Base-by-base conservation (phyloP, 2,113 vertebrate species). In the Channa maculata region DNA sequence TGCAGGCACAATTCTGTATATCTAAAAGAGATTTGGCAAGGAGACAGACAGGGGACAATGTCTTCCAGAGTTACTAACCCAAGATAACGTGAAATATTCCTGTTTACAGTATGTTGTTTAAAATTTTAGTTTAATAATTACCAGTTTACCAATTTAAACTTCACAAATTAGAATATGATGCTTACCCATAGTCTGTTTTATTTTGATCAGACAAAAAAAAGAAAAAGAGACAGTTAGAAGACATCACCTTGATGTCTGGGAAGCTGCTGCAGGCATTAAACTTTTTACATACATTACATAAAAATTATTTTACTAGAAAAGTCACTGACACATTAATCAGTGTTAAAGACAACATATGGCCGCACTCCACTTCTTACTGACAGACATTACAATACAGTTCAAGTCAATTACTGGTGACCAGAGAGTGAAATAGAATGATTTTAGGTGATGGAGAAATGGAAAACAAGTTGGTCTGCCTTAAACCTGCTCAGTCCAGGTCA, bases 401-500 rank as follows among this genome's bases (percentile, higher is more conserved):
- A 55, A 52, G 48, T 51, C 49, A 45, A 41, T 68, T 63, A 73
- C 48, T 63, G 37, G 4, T 13, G 5, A 10, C 12, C 36, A 39
- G 39, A 52, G 43, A 66, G 43, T 6, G 37, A 71, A 63, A 54
- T 34, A 6, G 43, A 75, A 68, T 62, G 61, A 64, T 57, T 77
- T 68, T 13, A 59, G 15, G 66, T 66, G 54, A 69, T 58, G 50
- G 72, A 59, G 36, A 49, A 83, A 77, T 73, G 50, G 0, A 71
- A 82, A 72, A 76, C 24, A 72, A 70, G 77, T 78, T 64, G 58
- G 24, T 50, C 0, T 6, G 41, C 53, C 50, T 57, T 80, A 59
- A 82, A 81, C 43, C 75, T 61, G n/a, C 48, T 37, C 38, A 2
- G 66, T 46, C 59, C 75, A 81, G 61, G 55, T 83, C 65, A 88